Conservation (phyloP, 1,140 invertebrate genomes). For the Solenopsis invicta region DNA sequence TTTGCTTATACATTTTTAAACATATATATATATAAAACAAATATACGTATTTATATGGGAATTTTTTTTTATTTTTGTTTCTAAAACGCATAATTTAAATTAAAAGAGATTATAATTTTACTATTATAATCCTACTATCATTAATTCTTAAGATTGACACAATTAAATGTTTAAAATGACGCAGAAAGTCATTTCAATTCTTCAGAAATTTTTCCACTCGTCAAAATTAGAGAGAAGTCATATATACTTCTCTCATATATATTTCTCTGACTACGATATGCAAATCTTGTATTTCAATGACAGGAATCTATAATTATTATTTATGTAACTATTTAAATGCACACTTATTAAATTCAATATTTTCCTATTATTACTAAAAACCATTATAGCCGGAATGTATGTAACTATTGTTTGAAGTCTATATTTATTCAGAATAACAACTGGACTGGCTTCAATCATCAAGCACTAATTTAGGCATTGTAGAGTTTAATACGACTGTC, state of each 20-base stretch:
- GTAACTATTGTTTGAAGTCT: constrained; percentile 7
- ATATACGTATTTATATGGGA: no score
- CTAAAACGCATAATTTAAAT: constrained; percentile 8
- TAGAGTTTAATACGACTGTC: constrained; percentile 12
- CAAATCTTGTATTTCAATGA: not conserved
- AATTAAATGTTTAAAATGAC: not conserved
- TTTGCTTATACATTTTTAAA: not conserved
- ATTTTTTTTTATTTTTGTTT: not conserved
- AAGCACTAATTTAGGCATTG: not conserved
- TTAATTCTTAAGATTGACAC: no score
- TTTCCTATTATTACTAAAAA: not conserved
- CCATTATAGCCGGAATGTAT: not conserved
- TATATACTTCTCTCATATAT: not conserved
- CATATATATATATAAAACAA: no score
- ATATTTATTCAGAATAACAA: constrained; percentile 2
- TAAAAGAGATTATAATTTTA: not conserved
- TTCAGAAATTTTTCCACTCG: not conserved
- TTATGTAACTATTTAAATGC: not conserved
- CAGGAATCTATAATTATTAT: not conserved
- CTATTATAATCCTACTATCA: no score
- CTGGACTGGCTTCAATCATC: not conserved
- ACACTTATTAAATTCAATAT: not conserved
- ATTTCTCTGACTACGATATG: not conserved
- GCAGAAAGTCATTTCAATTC: not conserved
- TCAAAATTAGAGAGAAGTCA: not conserved